Percentiles rank a stretch among this genome's conserved stretches.
Conservation (phyloP, 1,140 invertebrate species). For the Drosophila setifemur region DNA sequence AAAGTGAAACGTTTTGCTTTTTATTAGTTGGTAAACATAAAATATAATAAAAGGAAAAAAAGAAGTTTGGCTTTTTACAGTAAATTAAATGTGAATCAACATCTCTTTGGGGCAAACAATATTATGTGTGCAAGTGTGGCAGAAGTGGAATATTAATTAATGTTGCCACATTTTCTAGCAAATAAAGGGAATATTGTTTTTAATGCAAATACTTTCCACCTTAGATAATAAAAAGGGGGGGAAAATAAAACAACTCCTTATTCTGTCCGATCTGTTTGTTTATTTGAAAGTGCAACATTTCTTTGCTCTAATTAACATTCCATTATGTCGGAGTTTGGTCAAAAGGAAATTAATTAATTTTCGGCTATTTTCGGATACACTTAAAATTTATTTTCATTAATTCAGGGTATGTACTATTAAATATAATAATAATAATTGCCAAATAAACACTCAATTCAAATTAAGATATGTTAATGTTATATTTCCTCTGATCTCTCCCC, state of each 20-base stretch:
- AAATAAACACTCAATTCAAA: no score
- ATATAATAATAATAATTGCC: no score
- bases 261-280: no score
- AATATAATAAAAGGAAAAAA: conserved; percentile 46
- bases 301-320: no score
- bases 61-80: conserved; percentile 34
- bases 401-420: no score
- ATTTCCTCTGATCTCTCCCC: no score
- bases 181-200: neutral
- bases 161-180: neutral
- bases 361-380: no score
- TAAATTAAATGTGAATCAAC: conserved; percentile 47
- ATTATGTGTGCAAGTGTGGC: neutral
- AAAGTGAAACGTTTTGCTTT: conserved; percentile 53
- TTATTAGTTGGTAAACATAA: conserved; percentile 55
- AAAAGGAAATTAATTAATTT: no score
- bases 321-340: no score
- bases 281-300: no score
- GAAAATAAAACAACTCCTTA: neutral
- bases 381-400: no score
- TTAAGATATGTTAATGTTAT: no score
- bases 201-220: neutral
- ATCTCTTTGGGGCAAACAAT: conserved; percentile 27
- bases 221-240: neutral
- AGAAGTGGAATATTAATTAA: conserved; percentile 4